Evolutionary conservation across 2,888 invertebrate genomes (phyloP).

Genomic region (Eupsilia transversa): DNA sequence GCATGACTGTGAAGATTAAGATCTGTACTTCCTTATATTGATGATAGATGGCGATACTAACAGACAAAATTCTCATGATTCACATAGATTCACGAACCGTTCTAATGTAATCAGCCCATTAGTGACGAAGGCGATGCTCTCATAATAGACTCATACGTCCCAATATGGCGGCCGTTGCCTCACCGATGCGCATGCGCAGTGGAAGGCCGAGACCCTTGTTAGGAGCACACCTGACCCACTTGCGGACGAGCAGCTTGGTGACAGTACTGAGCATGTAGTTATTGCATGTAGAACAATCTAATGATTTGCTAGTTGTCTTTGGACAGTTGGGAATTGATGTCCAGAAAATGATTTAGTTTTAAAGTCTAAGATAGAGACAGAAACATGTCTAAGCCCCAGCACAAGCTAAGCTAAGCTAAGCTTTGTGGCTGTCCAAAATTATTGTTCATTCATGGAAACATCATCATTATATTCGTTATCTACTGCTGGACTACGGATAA

Average conservation of each 20-base stretch:
- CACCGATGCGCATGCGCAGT: conserved; percentile 19
- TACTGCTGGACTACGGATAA: neutral
- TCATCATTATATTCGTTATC: neutral
- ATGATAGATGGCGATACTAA: conserved; percentile 28
- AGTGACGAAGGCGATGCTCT: conserved; percentile 39
- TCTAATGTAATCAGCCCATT: conserved; percentile 38
- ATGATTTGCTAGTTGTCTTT: neutral
- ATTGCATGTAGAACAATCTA: conserved; percentile 1
- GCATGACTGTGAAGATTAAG: too few species aligned
- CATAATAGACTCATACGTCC: conserved; percentile 40
- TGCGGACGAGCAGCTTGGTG: conserved; percentile 11
- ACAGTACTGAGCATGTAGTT: conserved; percentile 5
- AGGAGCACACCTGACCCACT: conserved; percentile 52
- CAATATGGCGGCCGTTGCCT: conserved; percentile 48
- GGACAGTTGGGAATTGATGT: neutral
- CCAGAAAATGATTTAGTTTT: neutral
- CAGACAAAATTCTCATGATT: neutral
- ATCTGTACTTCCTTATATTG: too few species aligned
- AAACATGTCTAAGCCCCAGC: neutral
- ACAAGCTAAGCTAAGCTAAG: too few species aligned
- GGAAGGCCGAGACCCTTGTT: conserved; percentile 56
- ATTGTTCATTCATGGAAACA: neutral
- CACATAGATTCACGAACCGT: conserved; percentile 14
- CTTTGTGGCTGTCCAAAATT: neutral
- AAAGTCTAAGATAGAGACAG: neutral